These are phyloP conservation scores for Clarias gariepinus DNA, from an alignment of 2,113 vertebrate species.

Conservation along the genomic window DNA sequence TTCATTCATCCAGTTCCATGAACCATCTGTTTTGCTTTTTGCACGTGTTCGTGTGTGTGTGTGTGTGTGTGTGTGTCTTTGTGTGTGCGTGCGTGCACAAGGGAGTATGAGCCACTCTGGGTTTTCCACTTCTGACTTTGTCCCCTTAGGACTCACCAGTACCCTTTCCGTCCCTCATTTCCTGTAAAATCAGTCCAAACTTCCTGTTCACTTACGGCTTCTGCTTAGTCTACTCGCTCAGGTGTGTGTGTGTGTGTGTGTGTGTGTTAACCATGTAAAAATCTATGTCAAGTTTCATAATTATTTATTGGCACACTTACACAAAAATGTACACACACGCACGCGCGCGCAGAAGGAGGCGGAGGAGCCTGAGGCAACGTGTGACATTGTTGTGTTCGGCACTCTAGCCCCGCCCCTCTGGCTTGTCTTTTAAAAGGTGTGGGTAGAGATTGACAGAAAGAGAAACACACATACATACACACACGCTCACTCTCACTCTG, in stretches of 20 bases:
- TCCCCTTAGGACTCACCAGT: conserved; percentile 56
- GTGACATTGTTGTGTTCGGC: conserved; percentile 5
- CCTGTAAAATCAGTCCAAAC: conserved; percentile 63
- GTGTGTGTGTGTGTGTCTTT: conserved; percentile 15
- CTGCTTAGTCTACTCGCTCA: conserved; percentile 11
- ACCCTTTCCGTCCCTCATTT: conserved; percentile 63
- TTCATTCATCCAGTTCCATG: neutral
- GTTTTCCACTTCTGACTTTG: conserved; percentile 61
- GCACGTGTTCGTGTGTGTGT: neutral
- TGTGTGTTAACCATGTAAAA: conserved; percentile 21
- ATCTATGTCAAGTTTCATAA: neutral
- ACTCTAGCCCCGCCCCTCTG: conserved; percentile 1
- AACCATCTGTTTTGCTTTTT: conserved; percentile 10
- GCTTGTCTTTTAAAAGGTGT: conserved; percentile 48
- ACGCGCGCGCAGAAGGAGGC: neutral
- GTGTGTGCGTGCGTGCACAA: neutral
- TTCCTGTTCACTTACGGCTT: conserved; percentile 40
- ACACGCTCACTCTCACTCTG: conserved; percentile 31
- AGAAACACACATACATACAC: conserved; percentile 37
- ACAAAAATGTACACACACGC: neutral
- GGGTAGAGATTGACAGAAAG: conserved; percentile 36
- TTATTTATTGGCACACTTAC: conserved; percentile 36
- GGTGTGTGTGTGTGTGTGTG: conserved; percentile 44
- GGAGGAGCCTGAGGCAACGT: neutral
- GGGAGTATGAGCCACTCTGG: conserved; percentile 59